Evolutionary conservation across 2,113 vertebrate genomes (phyloP).

Genomic region (Muntiacus reevesi): DNA sequence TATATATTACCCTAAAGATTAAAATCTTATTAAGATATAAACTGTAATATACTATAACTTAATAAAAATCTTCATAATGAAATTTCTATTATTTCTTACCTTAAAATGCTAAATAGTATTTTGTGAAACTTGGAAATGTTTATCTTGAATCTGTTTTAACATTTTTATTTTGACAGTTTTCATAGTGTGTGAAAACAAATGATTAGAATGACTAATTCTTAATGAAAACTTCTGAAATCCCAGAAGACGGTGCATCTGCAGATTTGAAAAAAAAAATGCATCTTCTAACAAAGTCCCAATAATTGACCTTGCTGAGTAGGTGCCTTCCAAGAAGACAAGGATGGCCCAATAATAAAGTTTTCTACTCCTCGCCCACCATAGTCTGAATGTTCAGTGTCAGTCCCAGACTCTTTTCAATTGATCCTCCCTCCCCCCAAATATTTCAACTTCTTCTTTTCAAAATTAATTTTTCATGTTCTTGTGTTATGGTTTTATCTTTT

Average conservation of each 20-base stretch:
- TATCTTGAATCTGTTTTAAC: background rate
- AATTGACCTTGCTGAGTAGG: background rate
- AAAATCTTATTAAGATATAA: background rate
- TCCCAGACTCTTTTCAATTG: background rate
- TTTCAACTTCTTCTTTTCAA: background rate
- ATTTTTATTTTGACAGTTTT: constrained; percentile 43
- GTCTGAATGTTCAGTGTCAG: background rate
- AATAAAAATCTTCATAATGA: constrained; percentile 63
- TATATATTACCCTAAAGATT: background rate
- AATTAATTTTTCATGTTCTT: background rate
- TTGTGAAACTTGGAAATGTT: constrained; percentile 8
- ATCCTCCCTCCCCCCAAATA: background rate
- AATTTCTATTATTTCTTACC: constrained; percentile 22
- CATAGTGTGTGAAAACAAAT: background rate
- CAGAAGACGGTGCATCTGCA: background rate
- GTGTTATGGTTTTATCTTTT: background rate
- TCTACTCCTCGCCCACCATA: background rate
- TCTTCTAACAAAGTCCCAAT: background rate
- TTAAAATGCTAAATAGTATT: constrained; percentile 41
- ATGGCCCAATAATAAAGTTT: background rate
- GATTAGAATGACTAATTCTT: background rate
- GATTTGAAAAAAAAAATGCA: background rate
- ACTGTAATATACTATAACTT: constrained; percentile 41
- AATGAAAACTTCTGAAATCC: background rate
- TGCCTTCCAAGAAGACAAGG: background rate